A percentile compares a stretch with the other conserved stretches of the same genome.
Conservation (phyloP, 2,797 vertebrate species). For the Mareca penelope region DNA sequence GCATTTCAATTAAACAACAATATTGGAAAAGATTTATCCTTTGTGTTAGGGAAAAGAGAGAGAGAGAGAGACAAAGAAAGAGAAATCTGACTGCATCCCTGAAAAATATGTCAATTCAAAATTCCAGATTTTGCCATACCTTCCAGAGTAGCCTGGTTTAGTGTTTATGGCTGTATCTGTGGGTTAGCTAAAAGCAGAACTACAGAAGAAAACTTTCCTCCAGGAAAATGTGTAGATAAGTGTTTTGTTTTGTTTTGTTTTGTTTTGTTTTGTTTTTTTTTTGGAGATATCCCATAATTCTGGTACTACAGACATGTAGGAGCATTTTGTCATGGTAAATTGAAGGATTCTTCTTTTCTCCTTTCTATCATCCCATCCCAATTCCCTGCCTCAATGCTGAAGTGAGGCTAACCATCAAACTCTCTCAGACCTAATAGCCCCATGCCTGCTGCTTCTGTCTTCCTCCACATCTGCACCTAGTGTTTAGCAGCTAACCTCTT, state of each 20-base stretch:
- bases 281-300: neutral
- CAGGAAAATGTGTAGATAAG: neutral
- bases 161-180: neutral
- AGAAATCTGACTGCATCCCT: neutral
- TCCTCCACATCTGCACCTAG: neutral
- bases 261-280: neutral
- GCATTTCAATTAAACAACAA: neutral
- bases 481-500: neutral
- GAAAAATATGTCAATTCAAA: conserved; percentile 6
- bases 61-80: neutral
- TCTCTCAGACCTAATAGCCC: neutral
- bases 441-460: neutral
- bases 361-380: neutral
- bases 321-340: neutral
- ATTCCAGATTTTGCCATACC: neutral
- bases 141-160: neutral
- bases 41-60: neutral
- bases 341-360: neutral
- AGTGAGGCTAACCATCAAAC: neutral
- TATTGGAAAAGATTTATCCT: neutral
- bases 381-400: neutral
- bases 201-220: neutral
- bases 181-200: neutral
- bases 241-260: neutral
- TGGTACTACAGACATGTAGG: neutral